Evolutionary conservation across 2,888 invertebrate species (phyloP).

Genomic region (Trichacis sp.): DNA sequence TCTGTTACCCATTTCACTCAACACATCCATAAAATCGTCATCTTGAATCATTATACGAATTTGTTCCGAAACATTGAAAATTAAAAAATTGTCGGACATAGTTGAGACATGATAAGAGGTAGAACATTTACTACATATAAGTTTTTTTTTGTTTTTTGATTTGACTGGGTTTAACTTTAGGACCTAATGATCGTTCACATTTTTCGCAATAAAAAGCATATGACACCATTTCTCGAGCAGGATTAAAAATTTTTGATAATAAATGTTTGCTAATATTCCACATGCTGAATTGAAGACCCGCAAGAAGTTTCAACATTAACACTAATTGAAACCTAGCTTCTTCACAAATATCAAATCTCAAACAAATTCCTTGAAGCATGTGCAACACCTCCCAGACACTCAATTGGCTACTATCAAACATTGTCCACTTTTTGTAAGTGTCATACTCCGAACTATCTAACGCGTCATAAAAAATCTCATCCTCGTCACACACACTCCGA

Average conservation of each 20-base stretch:
- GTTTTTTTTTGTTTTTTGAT: conserved; percentile 12
- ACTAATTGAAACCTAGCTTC: conserved; percentile 20
- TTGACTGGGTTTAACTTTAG: no score
- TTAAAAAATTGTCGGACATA: conserved; percentile 10
- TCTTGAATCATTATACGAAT: background rate
- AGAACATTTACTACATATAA: background rate
- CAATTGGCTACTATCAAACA: conserved; percentile 21
- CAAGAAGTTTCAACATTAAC: conserved; percentile 17
- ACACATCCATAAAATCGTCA: background rate
- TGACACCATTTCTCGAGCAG: conserved; percentile 6
- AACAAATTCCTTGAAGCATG: conserved; percentile 19
- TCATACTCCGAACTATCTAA: no score
- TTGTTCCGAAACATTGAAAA: conserved; percentile 7
- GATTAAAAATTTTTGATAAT: conserved; percentile 13
- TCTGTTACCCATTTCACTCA: background rate
- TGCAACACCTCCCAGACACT: conserved; percentile 17
- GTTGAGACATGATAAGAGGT: background rate
- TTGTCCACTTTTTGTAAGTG: conserved; percentile 28
- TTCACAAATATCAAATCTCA: conserved; percentile 15
- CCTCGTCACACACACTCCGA: no score
- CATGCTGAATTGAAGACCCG: conserved; percentile 23
- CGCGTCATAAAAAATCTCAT: no score
- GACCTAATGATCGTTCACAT: no score
- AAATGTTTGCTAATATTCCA: conserved; percentile 12
- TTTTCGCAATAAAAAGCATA: conserved; percentile 16